phyloP scores from a whole-genome alignment of 2,113 vertebrate species.

The Oncorhynchus keta region DNA sequence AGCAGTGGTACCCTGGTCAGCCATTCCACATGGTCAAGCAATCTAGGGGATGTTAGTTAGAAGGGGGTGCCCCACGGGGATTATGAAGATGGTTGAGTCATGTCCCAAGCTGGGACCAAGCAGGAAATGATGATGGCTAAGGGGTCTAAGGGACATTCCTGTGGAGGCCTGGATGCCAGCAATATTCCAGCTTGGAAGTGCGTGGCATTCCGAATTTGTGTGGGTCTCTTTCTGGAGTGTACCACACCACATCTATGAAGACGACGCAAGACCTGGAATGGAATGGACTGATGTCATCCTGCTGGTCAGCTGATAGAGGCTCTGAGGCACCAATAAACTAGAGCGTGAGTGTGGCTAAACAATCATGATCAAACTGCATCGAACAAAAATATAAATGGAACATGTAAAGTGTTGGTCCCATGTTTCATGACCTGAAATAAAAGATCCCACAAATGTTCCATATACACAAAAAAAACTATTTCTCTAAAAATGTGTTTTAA shows the following conservation, averaged over 20 bases:
- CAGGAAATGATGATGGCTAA: slow-evolving; percentile 32
- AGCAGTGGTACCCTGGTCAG: not conserved
- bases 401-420: too few species aligned
- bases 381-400: not conserved
- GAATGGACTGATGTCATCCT: slow-evolving; percentile 1
- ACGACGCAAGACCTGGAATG: slow-evolving; percentile 29
- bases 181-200: slow-evolving; percentile 34
- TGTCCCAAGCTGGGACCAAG: slow-evolving; percentile 30
- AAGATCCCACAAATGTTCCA: too few species aligned
- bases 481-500: too few species aligned
- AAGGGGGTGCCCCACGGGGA: not conserved
- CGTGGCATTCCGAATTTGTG: slow-evolving; percentile 42
- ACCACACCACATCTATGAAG: slow-evolving; percentile 22
- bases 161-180: slow-evolving; percentile 39
- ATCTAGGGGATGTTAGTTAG: slow-evolving; percentile 8
- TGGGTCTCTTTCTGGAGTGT: slow-evolving; percentile 22
- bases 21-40: slow-evolving; percentile 10
- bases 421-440: too few species aligned
- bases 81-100: slow-evolving; percentile 49
- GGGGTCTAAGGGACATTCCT: slow-evolving; percentile 38
- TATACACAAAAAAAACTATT: too few species aligned
- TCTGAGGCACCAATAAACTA: not conserved
- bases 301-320: not conserved
- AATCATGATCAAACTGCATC: slow-evolving; percentile 30
- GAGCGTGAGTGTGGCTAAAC: not conserved